A percentile compares a stretch with the other conserved stretches of the same genome.
Conservation (phyloP, 2,797 vertebrate genomes). For the Protonibea diacanthus region DNA sequence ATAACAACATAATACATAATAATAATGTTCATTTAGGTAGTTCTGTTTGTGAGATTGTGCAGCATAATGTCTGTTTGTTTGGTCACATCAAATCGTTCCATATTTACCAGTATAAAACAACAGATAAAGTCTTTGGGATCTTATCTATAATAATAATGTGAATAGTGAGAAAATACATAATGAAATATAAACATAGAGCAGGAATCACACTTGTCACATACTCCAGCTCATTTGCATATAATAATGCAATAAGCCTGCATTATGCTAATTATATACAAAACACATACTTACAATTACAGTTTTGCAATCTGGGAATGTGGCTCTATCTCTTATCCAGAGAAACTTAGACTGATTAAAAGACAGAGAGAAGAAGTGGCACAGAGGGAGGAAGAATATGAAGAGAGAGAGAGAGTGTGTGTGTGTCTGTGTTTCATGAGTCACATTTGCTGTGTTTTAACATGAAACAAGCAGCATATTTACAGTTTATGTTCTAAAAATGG, state of each 20-base stretch:
- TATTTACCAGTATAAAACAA: not conserved
- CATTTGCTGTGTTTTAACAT: slow-evolving; percentile 65
- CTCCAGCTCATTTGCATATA: slow-evolving; percentile 30
- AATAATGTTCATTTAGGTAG: slow-evolving; percentile 6
- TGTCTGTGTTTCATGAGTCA: slow-evolving; percentile 26
- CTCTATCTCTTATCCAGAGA: slow-evolving; percentile 29
- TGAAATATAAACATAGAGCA: slow-evolving; percentile 6
- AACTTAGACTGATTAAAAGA: slow-evolving; percentile 37
- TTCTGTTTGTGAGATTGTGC: slow-evolving; percentile 8
- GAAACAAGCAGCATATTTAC: slow-evolving; percentile 74
- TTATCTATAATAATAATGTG: not conserved
- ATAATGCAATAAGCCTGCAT: slow-evolving; percentile 12
- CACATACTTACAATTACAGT: slow-evolving; percentile 47
- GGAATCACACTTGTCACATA: not conserved
- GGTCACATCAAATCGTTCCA: not conserved
- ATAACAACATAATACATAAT: slow-evolving; percentile 25
- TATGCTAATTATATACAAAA: slow-evolving; percentile 50
- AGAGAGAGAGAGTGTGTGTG: not conserved
- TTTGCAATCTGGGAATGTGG: slow-evolving; percentile 39
- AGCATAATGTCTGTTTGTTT: not conserved
- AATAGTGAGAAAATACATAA: not conserved
- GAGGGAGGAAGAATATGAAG: not conserved
- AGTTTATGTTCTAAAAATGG: slow-evolving; percentile 60
- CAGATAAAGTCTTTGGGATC: not conserved
- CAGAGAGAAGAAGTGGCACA: slow-evolving; percentile 9